phyloP scores from a whole-genome alignment of 2,888 invertebrate genomes.

The Latrodectus elegans region DNA sequence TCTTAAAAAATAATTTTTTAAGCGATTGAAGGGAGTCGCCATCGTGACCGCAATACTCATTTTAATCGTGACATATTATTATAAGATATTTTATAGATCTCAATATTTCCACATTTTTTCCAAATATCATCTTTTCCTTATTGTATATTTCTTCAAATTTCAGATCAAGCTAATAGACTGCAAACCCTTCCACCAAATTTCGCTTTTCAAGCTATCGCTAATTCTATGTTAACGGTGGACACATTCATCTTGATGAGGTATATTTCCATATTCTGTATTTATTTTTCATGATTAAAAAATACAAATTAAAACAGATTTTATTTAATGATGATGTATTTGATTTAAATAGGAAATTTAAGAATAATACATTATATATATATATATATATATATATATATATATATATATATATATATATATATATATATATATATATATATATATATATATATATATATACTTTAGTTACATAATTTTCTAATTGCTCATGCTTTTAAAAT shows the following conservation, averaged over 20 bases:
- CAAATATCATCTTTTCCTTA: no score
- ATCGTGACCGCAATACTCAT: not conserved
- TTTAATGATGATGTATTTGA: not conserved
- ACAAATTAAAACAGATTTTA: not conserved
- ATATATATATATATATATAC: no score
- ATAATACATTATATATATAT: no score
- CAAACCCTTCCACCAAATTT: conserved; percentile 71
- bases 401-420: no score
- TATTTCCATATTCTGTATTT: not conserved
- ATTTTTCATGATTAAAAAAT: not conserved
- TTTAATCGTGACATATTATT: not conserved
- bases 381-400: no score
- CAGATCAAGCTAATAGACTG: conserved; percentile 72
- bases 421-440: no score
- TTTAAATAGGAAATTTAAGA: no score
- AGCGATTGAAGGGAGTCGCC: no score
- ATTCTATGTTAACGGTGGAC: conserved; percentile 68
- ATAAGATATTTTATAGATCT: not conserved
- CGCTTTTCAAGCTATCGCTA: conserved; percentile 65
- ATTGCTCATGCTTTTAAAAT: no score
- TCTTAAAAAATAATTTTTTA: not conserved
- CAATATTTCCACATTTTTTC: no score
- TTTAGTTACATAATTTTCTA: no score
- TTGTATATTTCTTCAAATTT: conserved; percentile 10
- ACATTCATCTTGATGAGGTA: conserved; percentile 70